Base-by-base conservation (phyloP, 2,113 vertebrate species). In the Bujurquina vittata region DNA sequence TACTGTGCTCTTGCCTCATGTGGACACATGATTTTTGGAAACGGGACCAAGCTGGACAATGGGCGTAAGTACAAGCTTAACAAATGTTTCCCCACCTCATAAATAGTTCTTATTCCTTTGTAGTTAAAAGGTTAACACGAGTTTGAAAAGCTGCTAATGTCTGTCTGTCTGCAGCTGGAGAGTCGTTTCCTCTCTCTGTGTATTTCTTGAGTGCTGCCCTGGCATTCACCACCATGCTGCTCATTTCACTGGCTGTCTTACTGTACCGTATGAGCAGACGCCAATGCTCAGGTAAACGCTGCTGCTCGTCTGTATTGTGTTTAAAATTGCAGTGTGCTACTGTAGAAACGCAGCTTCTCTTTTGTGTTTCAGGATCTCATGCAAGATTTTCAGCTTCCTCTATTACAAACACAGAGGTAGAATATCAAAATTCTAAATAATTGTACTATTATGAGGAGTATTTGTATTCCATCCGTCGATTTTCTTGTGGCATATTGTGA, bases 1-100 rank as follows among this genome's bases (percentile, higher is more conserved):
- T 81, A 84, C 69, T 92, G 91, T 73, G 87, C 83, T 46, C 83
- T 78, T 2, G 33, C 56, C 7, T 79, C 76, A 15, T 89, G 89
- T 83, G 89, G 87, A 59, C 10, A n/a, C 29, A 43, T 78, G 3
- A 29, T 78, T 49, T 73, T 78, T 78, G 81, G 75, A 61, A 61
- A 84, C 0, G 83, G 87, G 33, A 84, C 17, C 20, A 78, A 46
- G 4, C 43, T 87, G 46, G 18, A 46, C 0, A 7, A 29, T 1
- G 3, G 5, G 2, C 2, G 61, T 62, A 14, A 72, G 69, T 82
- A 52, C 10, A 31, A 29, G 22, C 15, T 7, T 11, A 18, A 5
- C 15, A 18, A 1, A 46, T 0, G 0, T 67, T 52, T 55, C 7
- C 20, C 52, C 2, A 49, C 11, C 23, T 20, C 5, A 31, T 20